These are phyloP conservation scores for Rhinoderma darwinii DNA, from an alignment of 2,113 vertebrate genomes.

Conservation along the genomic window DNA sequence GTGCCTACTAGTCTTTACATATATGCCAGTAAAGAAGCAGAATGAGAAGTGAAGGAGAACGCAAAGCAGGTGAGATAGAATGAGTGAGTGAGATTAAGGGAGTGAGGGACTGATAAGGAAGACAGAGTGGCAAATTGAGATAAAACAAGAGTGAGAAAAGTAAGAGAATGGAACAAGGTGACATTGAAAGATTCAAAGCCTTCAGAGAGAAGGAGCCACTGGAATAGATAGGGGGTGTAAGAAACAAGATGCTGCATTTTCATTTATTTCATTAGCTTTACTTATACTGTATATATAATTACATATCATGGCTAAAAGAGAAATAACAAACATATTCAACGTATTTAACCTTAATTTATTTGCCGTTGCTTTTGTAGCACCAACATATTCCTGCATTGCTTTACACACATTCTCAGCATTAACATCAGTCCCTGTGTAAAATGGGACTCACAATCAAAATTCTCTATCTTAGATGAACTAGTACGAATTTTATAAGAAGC, in stretches of 20 bases:
- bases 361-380: too few relatives aligned
- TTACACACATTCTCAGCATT: too few relatives aligned
- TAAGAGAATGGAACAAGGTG: slow-evolving; percentile 50
- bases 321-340: not conserved
- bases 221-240: slow-evolving; percentile 26
- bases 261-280: not conserved
- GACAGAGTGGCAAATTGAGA: slow-evolving; percentile 50
- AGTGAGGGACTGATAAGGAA: slow-evolving; percentile 45
- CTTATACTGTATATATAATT: too few relatives aligned
- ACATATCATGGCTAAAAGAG: not conserved
- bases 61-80: slow-evolving; percentile 21
- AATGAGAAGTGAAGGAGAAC: slow-evolving; percentile 33
- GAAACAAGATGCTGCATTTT: not conserved
- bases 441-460: too few relatives aligned
- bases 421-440: too few relatives aligned
- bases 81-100: slow-evolving; percentile 34
- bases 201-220: not conserved
- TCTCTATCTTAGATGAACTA: not conserved
- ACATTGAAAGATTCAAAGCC: slow-evolving; percentile 38
- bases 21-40: not conserved
- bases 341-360: not conserved
- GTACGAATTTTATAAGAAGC: too few relatives aligned
- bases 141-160: slow-evolving; percentile 47
- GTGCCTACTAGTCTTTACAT: not conserved
- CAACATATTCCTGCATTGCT: too few relatives aligned